Percentiles rank a stretch among this genome's conserved stretches.
phyloP scores from a whole-genome alignment of 2,113 vertebrate species.

The Bungarus multicinctus region DNA sequence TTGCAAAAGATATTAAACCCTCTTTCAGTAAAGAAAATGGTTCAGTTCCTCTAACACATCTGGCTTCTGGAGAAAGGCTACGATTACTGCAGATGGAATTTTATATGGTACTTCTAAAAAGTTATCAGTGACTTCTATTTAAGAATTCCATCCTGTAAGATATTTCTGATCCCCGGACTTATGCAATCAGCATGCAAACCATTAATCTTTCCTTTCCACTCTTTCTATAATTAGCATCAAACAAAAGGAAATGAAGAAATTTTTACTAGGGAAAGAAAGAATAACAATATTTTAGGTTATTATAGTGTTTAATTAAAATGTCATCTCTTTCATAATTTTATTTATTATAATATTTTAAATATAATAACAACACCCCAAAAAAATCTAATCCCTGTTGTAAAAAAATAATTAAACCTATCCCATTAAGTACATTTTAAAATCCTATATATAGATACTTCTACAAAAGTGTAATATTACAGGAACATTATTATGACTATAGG shows the following conservation, averaged over 20 bases:
- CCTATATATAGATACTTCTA: not conserved
- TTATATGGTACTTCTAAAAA: not conserved
- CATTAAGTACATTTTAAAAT: not conserved
- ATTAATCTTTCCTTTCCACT: not conserved
- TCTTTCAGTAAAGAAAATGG: constrained; percentile 18
- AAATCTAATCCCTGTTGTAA: not conserved
- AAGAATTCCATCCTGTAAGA: not conserved
- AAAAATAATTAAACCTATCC: not conserved
- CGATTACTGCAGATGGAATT: constrained; percentile 26
- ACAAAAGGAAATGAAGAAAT: not conserved
- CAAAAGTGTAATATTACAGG: not conserved
- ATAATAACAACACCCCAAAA: not conserved
- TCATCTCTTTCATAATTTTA: not conserved
- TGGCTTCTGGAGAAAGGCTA: constrained; percentile 24
- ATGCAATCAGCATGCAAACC: not conserved
- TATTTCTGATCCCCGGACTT: constrained; percentile 1
- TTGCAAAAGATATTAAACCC: not conserved
- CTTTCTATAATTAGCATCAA: constrained; percentile 13
- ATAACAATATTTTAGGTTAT: not conserved
- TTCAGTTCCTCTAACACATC: constrained; percentile 24
- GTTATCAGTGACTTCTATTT: not conserved
- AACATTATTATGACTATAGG: not conserved
- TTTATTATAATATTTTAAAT: not conserved
- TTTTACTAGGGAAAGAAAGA: not conserved
- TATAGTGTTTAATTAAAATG: not conserved